These are phyloP conservation scores for Hirundo rustica DNA, from an alignment of 2,797 vertebrate genomes.

Conservation along the genomic window DNA sequence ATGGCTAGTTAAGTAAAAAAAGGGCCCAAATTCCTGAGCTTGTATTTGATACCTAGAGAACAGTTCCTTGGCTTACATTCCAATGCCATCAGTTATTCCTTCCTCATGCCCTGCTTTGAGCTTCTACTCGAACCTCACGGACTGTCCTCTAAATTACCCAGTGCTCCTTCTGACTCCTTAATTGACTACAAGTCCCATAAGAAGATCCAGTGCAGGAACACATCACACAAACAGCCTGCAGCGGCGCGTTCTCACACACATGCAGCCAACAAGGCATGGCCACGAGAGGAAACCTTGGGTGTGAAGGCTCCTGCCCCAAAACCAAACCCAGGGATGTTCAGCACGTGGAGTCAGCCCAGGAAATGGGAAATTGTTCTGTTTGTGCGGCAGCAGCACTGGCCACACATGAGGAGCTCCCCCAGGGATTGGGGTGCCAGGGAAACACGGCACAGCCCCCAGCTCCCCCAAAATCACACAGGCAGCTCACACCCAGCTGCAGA, in stretches of 20 bases:
- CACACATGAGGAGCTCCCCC: background rate
- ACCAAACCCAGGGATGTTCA: background rate
- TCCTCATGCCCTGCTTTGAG: background rate
- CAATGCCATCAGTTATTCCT: background rate
- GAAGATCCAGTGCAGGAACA: background rate
- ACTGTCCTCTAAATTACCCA: background rate
- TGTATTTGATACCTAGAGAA: background rate
- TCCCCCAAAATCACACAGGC: background rate
- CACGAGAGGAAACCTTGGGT: fast-evolving
- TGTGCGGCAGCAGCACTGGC: background rate
- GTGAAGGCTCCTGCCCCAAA: background rate
- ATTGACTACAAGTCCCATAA: background rate
- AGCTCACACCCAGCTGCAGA: background rate
- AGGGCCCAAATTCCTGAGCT: background rate
- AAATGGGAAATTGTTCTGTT: background rate
- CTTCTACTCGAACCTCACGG: background rate
- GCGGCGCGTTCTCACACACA: background rate
- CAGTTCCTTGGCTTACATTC: background rate
- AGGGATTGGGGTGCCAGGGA: too few species aligned
- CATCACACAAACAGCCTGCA: background rate
- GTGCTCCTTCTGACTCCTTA: background rate
- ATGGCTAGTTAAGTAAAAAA: background rate
- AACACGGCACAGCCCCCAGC: fast-evolving
- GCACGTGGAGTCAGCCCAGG: background rate
- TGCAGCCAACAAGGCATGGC: background rate